These are phyloP conservation scores for Podarcis lilfordi DNA, from an alignment of 2,797 vertebrate genomes.

Conservation along the genomic window DNA sequence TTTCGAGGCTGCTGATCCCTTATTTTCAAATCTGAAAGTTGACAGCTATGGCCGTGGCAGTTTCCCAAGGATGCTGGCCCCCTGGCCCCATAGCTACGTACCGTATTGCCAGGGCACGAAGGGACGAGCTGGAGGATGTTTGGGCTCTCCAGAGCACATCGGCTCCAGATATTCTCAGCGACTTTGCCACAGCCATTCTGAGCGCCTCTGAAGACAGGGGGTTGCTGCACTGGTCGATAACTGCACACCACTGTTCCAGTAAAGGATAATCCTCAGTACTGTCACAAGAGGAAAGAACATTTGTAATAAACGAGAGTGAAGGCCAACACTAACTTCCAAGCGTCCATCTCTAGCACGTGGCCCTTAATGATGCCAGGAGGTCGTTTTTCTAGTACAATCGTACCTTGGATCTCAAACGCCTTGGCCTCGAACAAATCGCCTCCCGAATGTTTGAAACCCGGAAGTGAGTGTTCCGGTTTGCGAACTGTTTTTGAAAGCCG, in stretches of 20 bases:
- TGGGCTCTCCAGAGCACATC: slow-evolving; percentile 62
- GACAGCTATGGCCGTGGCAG: not conserved
- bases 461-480: too few relatives aligned
- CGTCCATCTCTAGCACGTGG: too few relatives aligned
- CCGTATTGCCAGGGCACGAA: slow-evolving; percentile 73
- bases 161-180: slow-evolving; percentile 76
- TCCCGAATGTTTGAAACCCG: too few relatives aligned
- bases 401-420: too few relatives aligned
- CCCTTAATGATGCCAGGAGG: too few relatives aligned
- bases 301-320: fast-evolving
- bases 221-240: slow-evolving; percentile 75
- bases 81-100: slow-evolving; percentile 52
- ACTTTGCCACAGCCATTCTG: slow-evolving; percentile 81
- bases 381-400: too few relatives aligned
- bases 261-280: slow-evolving; percentile 43
- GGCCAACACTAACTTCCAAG: not conserved
- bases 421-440: too few relatives aligned
- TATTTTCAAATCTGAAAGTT: too few relatives aligned
- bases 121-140: not conserved
- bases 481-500: too few relatives aligned
- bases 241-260: slow-evolving; percentile 78
- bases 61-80: not conserved
- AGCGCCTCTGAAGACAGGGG: slow-evolving; percentile 77
- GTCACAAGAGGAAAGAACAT: not conserved
- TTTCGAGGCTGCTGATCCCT: too few relatives aligned